Base-by-base conservation (phyloP, 92 coral and sea anemone species). In the Desmophyllum pertusum region DNA sequence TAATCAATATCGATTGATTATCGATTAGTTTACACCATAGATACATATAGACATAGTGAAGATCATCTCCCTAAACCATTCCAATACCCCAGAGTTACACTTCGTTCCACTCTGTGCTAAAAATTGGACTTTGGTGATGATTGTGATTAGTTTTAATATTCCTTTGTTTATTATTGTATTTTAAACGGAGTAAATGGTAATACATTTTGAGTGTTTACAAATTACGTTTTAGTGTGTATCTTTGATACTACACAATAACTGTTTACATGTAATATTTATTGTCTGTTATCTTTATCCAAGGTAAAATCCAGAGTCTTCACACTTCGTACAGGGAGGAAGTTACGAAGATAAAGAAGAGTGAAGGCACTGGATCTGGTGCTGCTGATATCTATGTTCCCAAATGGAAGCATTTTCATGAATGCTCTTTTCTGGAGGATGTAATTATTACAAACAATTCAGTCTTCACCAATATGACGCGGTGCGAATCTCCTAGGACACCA, bases 271-370 rank as follows among this genome's bases (percentile, higher is more conserved):
- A 13, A 6, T 6, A 45, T 6, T 45, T 14, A 13, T 6, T 45
- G 6, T 14, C 14, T 45, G 51, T 45, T 14, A 45, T 63, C 53
- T 73, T 76, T n/a, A 57, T 79, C 29, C 35, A 81, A 81, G 93
- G 76, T 65, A 90, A 90, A 78, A 90, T 90, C 63, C 90, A 83
- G 79, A 90, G 93, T 83, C 70, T 90, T 41, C 79, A 91, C 65
- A 90, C 89, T 7, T 65, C 86, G 10, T 90, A 76, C 73, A 76
- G 89, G 37, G 93, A 90, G 77, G 93, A 90, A 87, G 83, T 87
- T 41, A 61, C 91, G 50, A 86, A 90, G 76, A 57, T 89, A 15
- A 81, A 73, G 67, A 89, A 90, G 85, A 75, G 81, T 71, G 41
- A 87, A 50, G 76, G 88, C 65, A 86, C 93, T 86, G 93, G 93